These are phyloP conservation scores for Nemapogon koenigi DNA, from an alignment of 2,888 invertebrate species.

Conservation along the genomic window DNA sequence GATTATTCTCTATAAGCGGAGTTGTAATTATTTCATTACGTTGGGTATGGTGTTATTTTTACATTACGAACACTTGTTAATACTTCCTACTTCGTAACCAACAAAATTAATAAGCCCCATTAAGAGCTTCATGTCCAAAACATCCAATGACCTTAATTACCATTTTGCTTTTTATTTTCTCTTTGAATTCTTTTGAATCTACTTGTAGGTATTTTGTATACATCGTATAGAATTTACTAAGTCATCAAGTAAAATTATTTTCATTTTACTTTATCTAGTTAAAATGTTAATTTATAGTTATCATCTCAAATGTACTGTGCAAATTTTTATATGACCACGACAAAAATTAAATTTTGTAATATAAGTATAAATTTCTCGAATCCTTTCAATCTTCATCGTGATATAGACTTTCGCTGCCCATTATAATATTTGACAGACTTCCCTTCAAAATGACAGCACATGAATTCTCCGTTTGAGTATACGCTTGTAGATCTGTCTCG, in stretches of 20 bases:
- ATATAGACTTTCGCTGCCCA: conserved; percentile 9
- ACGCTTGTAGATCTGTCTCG: conserved; percentile 7
- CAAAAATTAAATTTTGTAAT: no score
- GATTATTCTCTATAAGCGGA: no score
- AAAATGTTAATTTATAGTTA: no score
- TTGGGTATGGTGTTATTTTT: conserved; percentile 9
- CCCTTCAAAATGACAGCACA: conserved; percentile 7
- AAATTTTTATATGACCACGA: no score
- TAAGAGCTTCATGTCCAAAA: conserved; percentile 1
- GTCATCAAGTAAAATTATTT: no score
- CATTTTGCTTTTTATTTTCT: background rate
- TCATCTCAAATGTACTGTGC: no score
- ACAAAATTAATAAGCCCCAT: conserved; percentile 4
- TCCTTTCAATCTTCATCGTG: background rate
- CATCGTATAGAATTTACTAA: no score
- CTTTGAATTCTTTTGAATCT: background rate
- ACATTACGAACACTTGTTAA: conserved; percentile 6
- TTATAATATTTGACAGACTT: conserved; percentile 9
- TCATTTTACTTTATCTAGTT: no score
- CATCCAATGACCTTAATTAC: conserved; percentile 7
- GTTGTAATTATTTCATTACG: conserved; percentile 7
- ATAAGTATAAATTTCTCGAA: no score
- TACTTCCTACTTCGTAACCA: background rate
- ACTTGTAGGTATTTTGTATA: no score
- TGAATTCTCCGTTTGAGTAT: conserved; percentile 9